phyloP scores from a whole-genome alignment of 2,797 vertebrate species.

The Dendrocincla tyrannina region DNA sequence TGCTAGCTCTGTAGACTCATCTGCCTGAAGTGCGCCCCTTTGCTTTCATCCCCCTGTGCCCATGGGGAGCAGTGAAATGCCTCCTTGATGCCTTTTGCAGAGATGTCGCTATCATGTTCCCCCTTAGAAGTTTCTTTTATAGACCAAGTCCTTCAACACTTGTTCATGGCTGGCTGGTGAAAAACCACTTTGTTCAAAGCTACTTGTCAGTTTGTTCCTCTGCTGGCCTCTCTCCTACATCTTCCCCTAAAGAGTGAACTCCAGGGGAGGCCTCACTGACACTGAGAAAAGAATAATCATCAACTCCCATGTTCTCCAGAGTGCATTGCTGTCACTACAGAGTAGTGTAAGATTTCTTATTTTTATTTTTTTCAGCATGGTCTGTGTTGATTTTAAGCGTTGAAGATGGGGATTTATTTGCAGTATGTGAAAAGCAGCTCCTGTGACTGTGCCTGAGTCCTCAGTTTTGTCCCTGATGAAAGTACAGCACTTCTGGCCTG shows the following conservation, averaged over 20 bases:
- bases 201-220: background rate
- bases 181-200: background rate
- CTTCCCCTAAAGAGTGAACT: background rate
- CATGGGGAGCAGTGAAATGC: accelerated
- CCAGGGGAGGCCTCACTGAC: accelerated
- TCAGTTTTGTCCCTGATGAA: background rate
- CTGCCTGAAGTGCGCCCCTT: background rate
- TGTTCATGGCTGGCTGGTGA: background rate
- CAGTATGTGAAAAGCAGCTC: background rate
- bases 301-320: background rate
- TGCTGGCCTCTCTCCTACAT: background rate
- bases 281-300: background rate
- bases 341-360: background rate
- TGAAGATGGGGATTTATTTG: background rate
- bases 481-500: accelerated
- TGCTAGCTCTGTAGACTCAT: accelerated
- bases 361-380: background rate
- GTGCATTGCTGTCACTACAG: background rate
- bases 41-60: accelerated
- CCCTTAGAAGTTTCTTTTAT: background rate
- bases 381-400: background rate
- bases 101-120: accelerated
- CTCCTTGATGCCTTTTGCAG: accelerated
- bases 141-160: background rate
- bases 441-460: accelerated